A percentile compares a stretch with the other conserved stretches of the same genome.
Evolutionary conservation across 2,113 vertebrate species (phyloP).

Genomic region (Thryonomys swinderianus): DNA sequence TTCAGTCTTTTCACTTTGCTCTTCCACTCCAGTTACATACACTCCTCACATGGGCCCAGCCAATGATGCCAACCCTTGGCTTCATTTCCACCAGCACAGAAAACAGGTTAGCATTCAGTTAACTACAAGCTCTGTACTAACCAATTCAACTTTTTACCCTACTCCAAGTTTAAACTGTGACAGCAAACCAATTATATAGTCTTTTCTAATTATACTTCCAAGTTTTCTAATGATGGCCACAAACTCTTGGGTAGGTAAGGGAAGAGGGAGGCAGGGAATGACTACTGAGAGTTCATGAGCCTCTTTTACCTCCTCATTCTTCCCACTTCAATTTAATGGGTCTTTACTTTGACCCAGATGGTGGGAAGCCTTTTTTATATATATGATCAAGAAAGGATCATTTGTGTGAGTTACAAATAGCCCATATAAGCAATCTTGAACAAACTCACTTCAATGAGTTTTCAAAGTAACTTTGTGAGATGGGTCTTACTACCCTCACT

Average conservation of each 20-base stretch:
- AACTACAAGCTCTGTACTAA: not conserved
- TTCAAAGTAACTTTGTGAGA: slow-evolving; percentile 22
- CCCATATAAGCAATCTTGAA: not conserved
- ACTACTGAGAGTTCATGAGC: not conserved
- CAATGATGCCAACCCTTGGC: not conserved
- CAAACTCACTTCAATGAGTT: not conserved
- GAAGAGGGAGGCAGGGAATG: not conserved
- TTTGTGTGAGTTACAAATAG: not conserved
- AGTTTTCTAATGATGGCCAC: not conserved
- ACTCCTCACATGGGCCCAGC: not conserved
- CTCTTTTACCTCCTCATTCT: not conserved
- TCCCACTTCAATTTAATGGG: not conserved
- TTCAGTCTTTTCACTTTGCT: not conserved
- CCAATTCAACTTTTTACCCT: not conserved
- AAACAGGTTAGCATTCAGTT: not conserved
- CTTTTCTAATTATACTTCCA: not conserved
- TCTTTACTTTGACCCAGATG: not conserved
- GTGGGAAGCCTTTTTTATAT: not conserved
- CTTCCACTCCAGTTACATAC: not conserved
- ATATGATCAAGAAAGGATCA: not conserved
- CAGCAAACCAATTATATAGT: not conserved
- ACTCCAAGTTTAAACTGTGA: not conserved
- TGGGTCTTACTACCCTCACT: not conserved
- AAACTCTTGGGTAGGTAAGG: not conserved
- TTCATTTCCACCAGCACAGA: not conserved